Base-by-base conservation (phyloP, 2,888 invertebrate genomes). In the Agrotis segetum region DNA sequence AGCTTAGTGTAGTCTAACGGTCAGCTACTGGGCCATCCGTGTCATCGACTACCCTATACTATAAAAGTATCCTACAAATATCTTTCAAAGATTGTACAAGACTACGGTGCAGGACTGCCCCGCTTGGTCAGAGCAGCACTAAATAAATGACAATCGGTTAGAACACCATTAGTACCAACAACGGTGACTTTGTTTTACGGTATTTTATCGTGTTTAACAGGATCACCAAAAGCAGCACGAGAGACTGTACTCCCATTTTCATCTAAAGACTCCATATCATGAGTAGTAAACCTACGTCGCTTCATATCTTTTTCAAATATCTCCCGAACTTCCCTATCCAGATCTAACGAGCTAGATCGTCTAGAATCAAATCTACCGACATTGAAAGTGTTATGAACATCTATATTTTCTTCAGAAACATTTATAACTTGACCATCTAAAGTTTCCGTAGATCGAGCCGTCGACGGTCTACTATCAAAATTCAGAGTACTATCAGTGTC, bases 281-380 rank as follows among this genome's bases (percentile, higher is more conserved):
- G 84, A 24, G 84, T 76, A 3, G 82, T 56, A 17, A 89, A 67
- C 53, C 85, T 85, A 19, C 87, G 87, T 76, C 88, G 89, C 14
- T 83, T 85, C 58, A 88, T 80, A 80, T 96, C 94, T 64, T 83
- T 91, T 70, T 93, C 92, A 79, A 96, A 96, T 85, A 96, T 95
- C 63, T 93, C 95, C 60, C 90, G 86, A 0, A 96, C 92, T 90
- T 96, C 96, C 83, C 79, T 91, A 64, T 96, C 95, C 63, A 96
- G 78, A 77, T 96, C 96, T 14, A 92, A 79, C 0, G 94, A 95
- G 80, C 94, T 96, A 0, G 96, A 96, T 67, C 94, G 88, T 80
- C 92, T 88, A 0, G 93, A 93, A 70, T 90, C 88, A 86, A 88
- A 91, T 52, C 70, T 82, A 52, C 88, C 85, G 13, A 79, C 78